These are phyloP conservation scores for Dioctria rufipes DNA, from an alignment of 2,888 invertebrate genomes.

Conservation along the genomic window DNA sequence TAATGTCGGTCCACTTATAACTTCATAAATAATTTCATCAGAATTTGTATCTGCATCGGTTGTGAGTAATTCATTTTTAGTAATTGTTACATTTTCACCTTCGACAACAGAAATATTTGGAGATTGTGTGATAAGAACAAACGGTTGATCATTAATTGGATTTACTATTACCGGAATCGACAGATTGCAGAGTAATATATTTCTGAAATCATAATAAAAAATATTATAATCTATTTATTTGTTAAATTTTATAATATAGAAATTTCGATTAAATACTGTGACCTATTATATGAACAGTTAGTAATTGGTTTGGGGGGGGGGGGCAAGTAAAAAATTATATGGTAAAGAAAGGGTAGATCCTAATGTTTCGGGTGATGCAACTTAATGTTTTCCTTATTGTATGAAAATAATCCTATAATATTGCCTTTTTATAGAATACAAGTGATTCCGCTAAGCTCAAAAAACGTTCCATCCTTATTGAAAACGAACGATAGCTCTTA, in stretches of 20 bases:
- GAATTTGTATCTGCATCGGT: conserved; percentile 91
- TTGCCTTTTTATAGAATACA: too few species aligned
- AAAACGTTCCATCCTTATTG: too few species aligned
- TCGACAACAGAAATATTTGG: conserved; percentile 91
- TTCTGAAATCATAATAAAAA: conserved; percentile 63
- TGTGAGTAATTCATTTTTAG: conserved; percentile 82
- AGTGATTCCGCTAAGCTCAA: too few species aligned
- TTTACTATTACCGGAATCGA: conserved; percentile 85
- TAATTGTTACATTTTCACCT: conserved; percentile 85
- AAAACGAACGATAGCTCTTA: too few species aligned
- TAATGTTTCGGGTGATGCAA: too few species aligned
- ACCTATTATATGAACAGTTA: not conserved
- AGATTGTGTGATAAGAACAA: conserved; percentile 83
- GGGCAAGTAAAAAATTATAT: too few species aligned
- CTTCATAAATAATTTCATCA: conserved; percentile 85
- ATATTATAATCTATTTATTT: not conserved
- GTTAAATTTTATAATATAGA: not conserved
- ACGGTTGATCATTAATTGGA: conserved; percentile 93
- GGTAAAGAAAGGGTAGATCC: too few species aligned
- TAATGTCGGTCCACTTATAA: conserved; percentile 85
- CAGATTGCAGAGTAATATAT: conserved; percentile 84
- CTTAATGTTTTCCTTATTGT: too few species aligned
- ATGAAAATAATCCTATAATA: too few species aligned
- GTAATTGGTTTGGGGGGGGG: not conserved
- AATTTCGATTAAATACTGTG: not conserved